These are phyloP conservation scores for Uropetala carovei DNA, from an alignment of 2,888 invertebrate species.

Conservation along the genomic window DNA sequence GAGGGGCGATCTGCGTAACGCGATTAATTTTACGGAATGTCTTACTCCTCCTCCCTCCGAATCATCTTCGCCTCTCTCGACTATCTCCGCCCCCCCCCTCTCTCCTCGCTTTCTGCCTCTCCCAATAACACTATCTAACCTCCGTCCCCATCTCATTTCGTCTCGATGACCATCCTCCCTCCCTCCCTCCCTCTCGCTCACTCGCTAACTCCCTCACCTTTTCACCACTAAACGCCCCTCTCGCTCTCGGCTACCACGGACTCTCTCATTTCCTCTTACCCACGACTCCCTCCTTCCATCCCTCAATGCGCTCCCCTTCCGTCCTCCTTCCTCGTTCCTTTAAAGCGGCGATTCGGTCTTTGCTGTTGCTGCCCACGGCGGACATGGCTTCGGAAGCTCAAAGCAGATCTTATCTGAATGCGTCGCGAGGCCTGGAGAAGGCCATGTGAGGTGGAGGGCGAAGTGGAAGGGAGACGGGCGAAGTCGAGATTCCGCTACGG, in stretches of 20 bases:
- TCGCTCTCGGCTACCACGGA: slow-evolving; percentile 47
- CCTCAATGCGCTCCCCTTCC: slow-evolving; percentile 67
- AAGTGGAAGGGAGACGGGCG: slow-evolving; percentile 53
- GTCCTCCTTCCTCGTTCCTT: slow-evolving; percentile 33
- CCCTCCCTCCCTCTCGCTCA: background rate
- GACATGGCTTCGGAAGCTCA: slow-evolving; percentile 42
- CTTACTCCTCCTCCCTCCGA: background rate
- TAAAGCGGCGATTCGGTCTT: background rate
- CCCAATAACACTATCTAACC: background rate
- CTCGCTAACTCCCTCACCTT: background rate
- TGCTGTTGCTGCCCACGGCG: slow-evolving; percentile 45
- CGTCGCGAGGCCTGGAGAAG: slow-evolving; percentile 36
- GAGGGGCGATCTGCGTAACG: slow-evolving; percentile 41
- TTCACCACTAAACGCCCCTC: background rate
- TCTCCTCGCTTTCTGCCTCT: background rate
- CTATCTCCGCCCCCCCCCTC: background rate
- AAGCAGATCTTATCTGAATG: slow-evolving; percentile 48
- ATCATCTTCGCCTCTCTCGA: background rate
- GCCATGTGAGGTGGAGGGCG: slow-evolving; percentile 65
- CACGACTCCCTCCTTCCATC: slow-evolving; percentile 68
- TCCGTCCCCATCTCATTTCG: background rate
- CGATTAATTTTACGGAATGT: slow-evolving; percentile 58
- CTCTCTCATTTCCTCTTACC: slow-evolving; percentile 64
- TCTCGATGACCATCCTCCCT: slow-evolving; percentile 4
- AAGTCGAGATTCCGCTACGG: background rate